These are phyloP conservation scores for Telmatochromis brichardi DNA, from an alignment of 2,113 vertebrate species.

Conservation along the genomic window DNA sequence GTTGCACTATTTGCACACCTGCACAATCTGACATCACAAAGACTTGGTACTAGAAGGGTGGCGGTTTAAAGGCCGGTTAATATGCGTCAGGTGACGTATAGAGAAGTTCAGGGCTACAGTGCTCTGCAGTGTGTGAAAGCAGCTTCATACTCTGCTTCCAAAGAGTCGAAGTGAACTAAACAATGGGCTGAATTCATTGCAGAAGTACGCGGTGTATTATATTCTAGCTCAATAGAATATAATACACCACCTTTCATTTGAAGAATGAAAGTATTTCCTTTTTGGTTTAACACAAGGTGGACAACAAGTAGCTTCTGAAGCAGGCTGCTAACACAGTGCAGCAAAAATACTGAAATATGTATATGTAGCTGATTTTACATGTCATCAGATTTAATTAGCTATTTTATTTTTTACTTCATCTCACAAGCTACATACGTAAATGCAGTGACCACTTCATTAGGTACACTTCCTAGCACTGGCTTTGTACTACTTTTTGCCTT, in stretches of 20 bases:
- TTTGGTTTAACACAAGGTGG: neutral
- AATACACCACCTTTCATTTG: neutral
- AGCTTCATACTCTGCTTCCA: neutral
- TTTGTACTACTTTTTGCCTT: neutral
- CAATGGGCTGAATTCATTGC: neutral
- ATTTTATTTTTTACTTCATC: neutral
- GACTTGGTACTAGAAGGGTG: neutral
- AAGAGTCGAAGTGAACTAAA: neutral
- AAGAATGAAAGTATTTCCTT: neutral
- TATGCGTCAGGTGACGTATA: neutral
- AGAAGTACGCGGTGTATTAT: neutral
- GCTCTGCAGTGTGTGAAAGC: neutral
- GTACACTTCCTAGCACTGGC: neutral
- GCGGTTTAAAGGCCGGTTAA: neutral
- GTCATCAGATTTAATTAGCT: neutral
- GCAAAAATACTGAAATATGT: neutral
- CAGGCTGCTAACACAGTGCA: neutral
- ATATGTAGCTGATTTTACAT: neutral
- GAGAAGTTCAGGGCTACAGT: neutral
- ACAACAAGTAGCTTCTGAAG: neutral
- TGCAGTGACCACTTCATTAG: neutral
- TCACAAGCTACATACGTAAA: neutral
- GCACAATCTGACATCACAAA: neutral
- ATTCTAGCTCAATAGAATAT: neutral
- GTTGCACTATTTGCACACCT: neutral